These are phyloP conservation scores for Catharus bicknelli DNA, from an alignment of 2,113 vertebrate genomes.

Conservation along the genomic window DNA sequence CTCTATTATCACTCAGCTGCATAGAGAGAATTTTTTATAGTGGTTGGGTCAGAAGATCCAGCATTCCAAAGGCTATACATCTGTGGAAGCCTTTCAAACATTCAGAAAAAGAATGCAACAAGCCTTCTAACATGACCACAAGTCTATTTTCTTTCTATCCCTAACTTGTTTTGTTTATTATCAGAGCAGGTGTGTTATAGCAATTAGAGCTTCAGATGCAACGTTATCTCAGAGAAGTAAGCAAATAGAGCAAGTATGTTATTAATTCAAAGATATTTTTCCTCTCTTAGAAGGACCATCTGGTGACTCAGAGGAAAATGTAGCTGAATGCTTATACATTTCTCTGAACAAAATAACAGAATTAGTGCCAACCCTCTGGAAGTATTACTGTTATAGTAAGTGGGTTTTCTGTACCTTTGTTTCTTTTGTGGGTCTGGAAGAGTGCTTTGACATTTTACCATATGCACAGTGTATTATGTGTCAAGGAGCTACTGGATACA, in stretches of 20 bases:
- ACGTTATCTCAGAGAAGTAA: slow-evolving; percentile 71
- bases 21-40: slow-evolving; percentile 24
- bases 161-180: slow-evolving; percentile 76
- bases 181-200: slow-evolving; percentile 81
- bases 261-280: slow-evolving; percentile 61
- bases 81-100: slow-evolving; percentile 67
- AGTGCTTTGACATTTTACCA: slow-evolving; percentile 33
- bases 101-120: slow-evolving; percentile 54
- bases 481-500: slow-evolving; percentile 3
- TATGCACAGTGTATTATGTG: slow-evolving; percentile 27
- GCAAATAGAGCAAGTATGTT: slow-evolving; percentile 73
- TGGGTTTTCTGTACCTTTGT: slow-evolving; percentile 65
- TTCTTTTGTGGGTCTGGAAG: slow-evolving; percentile 57
- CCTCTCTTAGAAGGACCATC: slow-evolving; percentile 76
- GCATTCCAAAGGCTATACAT: slow-evolving; percentile 70
- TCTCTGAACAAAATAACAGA: slow-evolving; percentile 64
- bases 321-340: slow-evolving; percentile 70
- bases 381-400: slow-evolving; percentile 58
- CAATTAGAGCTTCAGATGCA: slow-evolving; percentile 72
- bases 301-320: slow-evolving; percentile 76
- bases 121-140: slow-evolving; percentile 73
- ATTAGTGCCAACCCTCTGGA: slow-evolving; percentile 44
- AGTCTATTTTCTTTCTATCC: slow-evolving; percentile 74
- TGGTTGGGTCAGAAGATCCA: slow-evolving; percentile 57
- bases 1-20: slow-evolving; percentile 56